phyloP scores from a whole-genome alignment of 2,888 invertebrate genomes.

The Lithosia quadra region DNA sequence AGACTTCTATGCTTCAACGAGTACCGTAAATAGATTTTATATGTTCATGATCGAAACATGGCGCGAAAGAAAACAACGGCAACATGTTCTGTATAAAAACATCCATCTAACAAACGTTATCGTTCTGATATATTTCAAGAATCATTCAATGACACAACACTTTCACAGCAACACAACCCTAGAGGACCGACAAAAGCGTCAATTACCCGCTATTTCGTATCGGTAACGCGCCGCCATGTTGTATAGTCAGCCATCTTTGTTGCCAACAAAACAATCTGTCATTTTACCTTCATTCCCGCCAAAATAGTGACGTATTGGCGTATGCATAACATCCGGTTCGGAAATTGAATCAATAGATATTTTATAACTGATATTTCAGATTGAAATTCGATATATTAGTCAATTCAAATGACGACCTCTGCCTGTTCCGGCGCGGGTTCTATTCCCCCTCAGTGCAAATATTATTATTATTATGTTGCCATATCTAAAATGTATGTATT shows the following conservation, averaged over 20 bases:
- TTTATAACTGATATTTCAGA: conserved; percentile 10
- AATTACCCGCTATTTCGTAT: conserved; percentile 60
- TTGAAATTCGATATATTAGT: conserved; percentile 3
- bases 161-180: conserved; percentile 41
- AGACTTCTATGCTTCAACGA: too few species aligned
- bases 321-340: conserved; percentile 20
- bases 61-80: conserved; percentile 16
- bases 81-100: conserved; percentile 21
- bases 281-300: conserved; percentile 33
- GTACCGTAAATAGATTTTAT: too few species aligned
- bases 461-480: too few species aligned
- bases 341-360: conserved; percentile 6
- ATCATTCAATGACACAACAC: conserved; percentile 42
- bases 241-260: conserved; percentile 52
- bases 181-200: conserved; percentile 48
- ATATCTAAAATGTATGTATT: too few species aligned
- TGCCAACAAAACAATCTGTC: conserved; percentile 51
- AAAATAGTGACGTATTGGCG: conserved; percentile 32
- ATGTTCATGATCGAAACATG: conserved; percentile 12
- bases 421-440: too few species aligned
- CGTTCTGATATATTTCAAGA: conserved; percentile 27
- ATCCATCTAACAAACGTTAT: conserved; percentile 9
- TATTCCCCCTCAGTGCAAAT: too few species aligned
- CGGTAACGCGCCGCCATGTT: conserved; percentile 51
- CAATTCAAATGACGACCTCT: neutral